These are phyloP conservation scores for Apomyelois bistriatella DNA, from an alignment of 2,888 invertebrate species.

Conservation along the genomic window DNA sequence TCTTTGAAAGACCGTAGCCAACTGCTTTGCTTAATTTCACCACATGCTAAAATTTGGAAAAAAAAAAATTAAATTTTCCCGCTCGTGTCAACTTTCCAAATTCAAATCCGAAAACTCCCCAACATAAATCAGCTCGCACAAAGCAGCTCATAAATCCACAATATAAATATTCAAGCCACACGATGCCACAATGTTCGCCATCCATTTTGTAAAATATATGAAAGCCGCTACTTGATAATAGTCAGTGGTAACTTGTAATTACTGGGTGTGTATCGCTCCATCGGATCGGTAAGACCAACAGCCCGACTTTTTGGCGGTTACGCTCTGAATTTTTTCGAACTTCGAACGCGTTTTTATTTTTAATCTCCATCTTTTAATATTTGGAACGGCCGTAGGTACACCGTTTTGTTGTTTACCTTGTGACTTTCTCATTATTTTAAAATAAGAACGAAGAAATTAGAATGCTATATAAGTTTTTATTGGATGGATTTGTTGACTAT, in stretches of 20 bases:
- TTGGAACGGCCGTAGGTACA: not conserved
- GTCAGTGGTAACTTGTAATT: slow-evolving; percentile 72
- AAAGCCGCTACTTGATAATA: slow-evolving; percentile 78
- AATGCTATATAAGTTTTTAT: too few relatives aligned
- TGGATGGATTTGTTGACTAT: too few relatives aligned
- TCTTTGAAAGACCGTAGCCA: too few relatives aligned
- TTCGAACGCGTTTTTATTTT: slow-evolving; percentile 18
- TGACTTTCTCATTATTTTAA: not conserved
- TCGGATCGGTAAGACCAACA: slow-evolving; percentile 48
- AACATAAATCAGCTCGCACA: slow-evolving; percentile 51
- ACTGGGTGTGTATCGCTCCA: slow-evolving; percentile 59
- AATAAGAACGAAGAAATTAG: too few relatives aligned
- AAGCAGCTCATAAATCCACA: slow-evolving; percentile 67
- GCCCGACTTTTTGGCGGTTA: slow-evolving; percentile 54
- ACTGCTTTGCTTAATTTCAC: too few relatives aligned
- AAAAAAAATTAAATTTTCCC: too few relatives aligned
- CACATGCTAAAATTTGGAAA: too few relatives aligned
- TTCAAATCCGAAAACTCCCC: slow-evolving; percentile 27
- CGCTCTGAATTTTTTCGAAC: slow-evolving; percentile 24
- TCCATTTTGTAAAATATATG: slow-evolving; percentile 77
- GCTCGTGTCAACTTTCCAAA: slow-evolving; percentile 12
- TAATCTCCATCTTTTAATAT: slow-evolving; percentile 13
- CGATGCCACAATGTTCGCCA: slow-evolving; percentile 53
- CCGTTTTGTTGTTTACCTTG: not conserved
- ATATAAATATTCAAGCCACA: slow-evolving; percentile 71